Conservation (phyloP, 1,140 invertebrate species). For the Maniola jurtina region DNA sequence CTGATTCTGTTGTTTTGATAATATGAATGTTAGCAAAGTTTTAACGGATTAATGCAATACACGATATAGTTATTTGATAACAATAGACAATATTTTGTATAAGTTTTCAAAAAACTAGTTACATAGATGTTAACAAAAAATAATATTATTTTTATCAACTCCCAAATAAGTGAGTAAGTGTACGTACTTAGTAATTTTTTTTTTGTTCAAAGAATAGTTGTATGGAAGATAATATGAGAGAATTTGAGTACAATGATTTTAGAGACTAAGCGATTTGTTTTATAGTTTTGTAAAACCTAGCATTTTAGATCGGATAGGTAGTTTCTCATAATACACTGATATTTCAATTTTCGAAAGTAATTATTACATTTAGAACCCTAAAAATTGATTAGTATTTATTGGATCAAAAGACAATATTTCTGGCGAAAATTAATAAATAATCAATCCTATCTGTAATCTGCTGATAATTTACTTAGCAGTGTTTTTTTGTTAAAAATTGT, state of each 20-base stretch:
- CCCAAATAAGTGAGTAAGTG: slow-evolving; percentile 2
- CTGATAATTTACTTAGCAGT: too few relatives aligned
- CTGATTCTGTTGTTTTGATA: too few relatives aligned
- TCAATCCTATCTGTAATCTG: too few relatives aligned
- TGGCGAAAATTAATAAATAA: too few relatives aligned
- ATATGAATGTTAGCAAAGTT: too few relatives aligned
- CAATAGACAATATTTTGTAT: not conserved
- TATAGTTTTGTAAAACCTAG: not conserved
- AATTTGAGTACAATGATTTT: slow-evolving; percentile 20
- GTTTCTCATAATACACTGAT: not conserved
- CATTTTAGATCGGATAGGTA: not conserved
- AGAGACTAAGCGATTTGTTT: slow-evolving; percentile 13
- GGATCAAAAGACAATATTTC: not conserved
- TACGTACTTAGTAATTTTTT: not conserved
- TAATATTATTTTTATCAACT: not conserved
- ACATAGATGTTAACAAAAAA: not conserved
- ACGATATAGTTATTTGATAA: not conserved
- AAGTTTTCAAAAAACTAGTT: not conserved
- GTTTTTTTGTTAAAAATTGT: too few relatives aligned
- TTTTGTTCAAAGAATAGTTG: slow-evolving; percentile 3
- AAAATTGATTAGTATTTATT: too few relatives aligned
- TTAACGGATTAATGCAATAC: not conserved
- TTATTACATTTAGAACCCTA: not conserved
- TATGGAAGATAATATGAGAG: slow-evolving; percentile 9
- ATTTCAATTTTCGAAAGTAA: not conserved